Percentiles rank a stretch among this genome's conserved stretches.
phyloP scores from a whole-genome alignment of 2,888 invertebrate species.

The Pasiphila rectangulata region DNA sequence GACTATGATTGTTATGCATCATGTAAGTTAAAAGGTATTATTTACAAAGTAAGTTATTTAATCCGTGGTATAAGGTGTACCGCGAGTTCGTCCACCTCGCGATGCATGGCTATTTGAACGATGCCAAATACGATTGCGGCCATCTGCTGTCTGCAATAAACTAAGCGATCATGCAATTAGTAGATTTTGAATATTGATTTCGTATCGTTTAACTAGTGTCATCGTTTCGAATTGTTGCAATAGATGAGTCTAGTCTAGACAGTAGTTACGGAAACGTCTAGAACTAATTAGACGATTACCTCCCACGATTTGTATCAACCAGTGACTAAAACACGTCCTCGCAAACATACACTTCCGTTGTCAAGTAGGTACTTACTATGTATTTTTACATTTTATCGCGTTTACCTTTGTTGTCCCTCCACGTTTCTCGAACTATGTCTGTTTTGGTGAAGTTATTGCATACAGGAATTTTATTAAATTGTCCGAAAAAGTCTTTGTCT shows the following conservation, averaged over 20 bases:
- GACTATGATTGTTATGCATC: too few species aligned
- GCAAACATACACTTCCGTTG: neutral
- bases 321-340: neutral
- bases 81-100: slow-evolving; percentile 41
- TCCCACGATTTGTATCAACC: slow-evolving; percentile 8
- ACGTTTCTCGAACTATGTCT: too few species aligned
- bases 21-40: too few species aligned
- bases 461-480: slow-evolving; percentile 4
- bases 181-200: too few species aligned
- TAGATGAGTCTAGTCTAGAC: neutral
- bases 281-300: slow-evolving; percentile 1
- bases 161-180: neutral
- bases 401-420: too few species aligned
- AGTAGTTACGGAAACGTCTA: slow-evolving; percentile 2
- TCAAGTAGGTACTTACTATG: too few species aligned
- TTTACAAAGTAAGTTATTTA: neutral
- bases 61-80: slow-evolving; percentile 22
- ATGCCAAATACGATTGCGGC: slow-evolving; percentile 32
- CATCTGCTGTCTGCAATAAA: slow-evolving; percentile 29
- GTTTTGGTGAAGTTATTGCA: too few species aligned
- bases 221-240: neutral
- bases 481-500: slow-evolving; percentile 2
- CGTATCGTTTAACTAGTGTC: neutral
- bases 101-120: slow-evolving; percentile 31
- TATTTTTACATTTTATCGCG: too few species aligned